phyloP scores from a whole-genome alignment of 2,113 vertebrate genomes.

The Globicephala melas region DNA sequence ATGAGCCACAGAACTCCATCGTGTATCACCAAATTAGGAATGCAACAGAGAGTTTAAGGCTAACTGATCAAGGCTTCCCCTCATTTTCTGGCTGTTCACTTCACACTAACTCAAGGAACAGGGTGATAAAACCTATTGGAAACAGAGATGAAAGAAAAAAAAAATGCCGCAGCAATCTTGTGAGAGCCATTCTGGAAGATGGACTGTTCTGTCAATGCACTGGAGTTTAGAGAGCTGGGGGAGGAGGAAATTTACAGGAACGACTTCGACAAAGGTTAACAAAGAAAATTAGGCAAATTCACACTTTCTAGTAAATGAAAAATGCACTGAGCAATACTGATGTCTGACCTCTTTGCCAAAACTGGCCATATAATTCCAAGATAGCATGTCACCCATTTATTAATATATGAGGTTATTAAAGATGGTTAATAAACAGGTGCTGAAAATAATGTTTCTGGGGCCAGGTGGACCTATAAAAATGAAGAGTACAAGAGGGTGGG shows the following conservation, averaged over 20 bases:
- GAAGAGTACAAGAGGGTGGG: background rate
- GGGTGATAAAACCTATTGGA: background rate
- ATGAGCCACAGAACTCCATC: background rate
- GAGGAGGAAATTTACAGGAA: background rate
- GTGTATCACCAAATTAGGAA: conserved; percentile 6
- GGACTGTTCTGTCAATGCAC: background rate
- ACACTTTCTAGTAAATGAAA: background rate
- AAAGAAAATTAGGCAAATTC: background rate
- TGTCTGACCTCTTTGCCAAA: background rate
- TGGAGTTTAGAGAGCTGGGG: background rate
- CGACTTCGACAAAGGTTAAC: background rate
- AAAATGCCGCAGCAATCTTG: background rate
- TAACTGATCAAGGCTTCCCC: background rate
- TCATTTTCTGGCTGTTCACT: background rate
- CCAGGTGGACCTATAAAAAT: background rate
- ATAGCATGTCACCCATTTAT: background rate
- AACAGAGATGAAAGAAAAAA: background rate
- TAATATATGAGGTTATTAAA: background rate
- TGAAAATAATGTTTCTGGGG: background rate
- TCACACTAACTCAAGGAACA: background rate
- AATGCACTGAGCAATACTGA: background rate
- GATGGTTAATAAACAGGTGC: background rate
- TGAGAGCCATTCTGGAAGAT: background rate
- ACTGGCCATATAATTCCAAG: background rate
- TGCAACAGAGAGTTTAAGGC: background rate